Evolutionary conservation across 2,888 invertebrate species (phyloP), one percentile per base, ranked within the genome.

Genomic region (Ectemnius continuus): DNA sequence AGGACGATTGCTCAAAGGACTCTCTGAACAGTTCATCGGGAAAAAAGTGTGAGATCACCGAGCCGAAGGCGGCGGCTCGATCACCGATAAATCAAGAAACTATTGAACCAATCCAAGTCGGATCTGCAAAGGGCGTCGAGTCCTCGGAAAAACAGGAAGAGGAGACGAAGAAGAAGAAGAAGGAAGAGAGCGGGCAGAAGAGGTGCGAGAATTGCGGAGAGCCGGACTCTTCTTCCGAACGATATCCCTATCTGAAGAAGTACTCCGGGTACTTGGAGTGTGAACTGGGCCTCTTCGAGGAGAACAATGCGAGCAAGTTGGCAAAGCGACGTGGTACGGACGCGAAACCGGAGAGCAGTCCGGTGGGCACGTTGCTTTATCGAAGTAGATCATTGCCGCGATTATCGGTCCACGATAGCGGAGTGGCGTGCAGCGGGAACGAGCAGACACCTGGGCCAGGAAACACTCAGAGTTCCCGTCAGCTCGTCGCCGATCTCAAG

Each of bases 321-420:
- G 61, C 47, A 3, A 47, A 45, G 4, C 56, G 59, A 14, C 67
- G 57, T 1, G 47, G 36, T 6, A 18, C 23, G 0, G 72, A 70
- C 18, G 11, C 57, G 52, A 67, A 58, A 45, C 62, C 65, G 2
- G 74, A 74, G 45, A 61, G 57, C 0, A 36, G 36, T 8, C 77
- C 70, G 0, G 66, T 79, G 5, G n/a, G n/a, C 18, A 23, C 74
- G 1, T 2, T 62, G 18, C 93, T 94, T 82, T 93, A 94, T 90
- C 93, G 94, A 87, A 94, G 94, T 88, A 92, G 94, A 85, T 94
- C 94, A 67, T 91, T 94, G 84, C 95, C 95, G 76, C 94, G 95
- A 83, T 92, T 94, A 85, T 91, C 94, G 70, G 93, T 93, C 11
- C 92, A 92, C 78, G 93, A 93, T 84, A 93, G 93, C 73, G 93